Conservation (phyloP, 1,140 invertebrate species). For the Orius laevigatus region DNA sequence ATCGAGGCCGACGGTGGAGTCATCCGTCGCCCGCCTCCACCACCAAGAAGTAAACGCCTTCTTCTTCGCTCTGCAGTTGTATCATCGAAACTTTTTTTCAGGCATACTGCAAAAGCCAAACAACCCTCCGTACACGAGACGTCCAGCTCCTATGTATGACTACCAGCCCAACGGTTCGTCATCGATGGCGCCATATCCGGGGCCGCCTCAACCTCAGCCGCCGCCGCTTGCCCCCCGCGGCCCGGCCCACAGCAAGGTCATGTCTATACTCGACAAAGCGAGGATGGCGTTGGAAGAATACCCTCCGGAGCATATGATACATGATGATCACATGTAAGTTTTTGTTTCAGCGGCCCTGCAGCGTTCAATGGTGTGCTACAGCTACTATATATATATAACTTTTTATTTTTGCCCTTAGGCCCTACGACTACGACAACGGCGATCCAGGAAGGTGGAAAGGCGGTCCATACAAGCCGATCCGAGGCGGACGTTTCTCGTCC, state of each 20-base stretch:
- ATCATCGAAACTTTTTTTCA: neutral
- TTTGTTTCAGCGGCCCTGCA: no score
- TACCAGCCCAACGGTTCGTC: constrained; percentile 3
- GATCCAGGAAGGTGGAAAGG: no score
- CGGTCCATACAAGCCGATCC: no score
- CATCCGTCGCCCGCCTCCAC: constrained; percentile 20
- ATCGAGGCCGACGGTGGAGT: constrained; percentile 34
- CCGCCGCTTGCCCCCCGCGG: constrained; percentile 27
- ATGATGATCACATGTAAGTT: no score
- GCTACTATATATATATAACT: no score
- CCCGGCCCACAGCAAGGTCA: constrained; percentile 33
- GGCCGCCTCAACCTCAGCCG: constrained; percentile 27
- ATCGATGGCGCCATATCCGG: constrained; percentile 13
- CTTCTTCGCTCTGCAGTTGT: neutral
- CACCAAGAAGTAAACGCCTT: neutral
- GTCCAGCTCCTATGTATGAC: constrained; percentile 23
- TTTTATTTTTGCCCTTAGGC: no score
- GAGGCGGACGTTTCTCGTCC: no score
- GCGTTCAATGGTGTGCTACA: no score
- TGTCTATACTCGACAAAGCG: constrained; percentile 65
- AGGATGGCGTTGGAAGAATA: constrained; percentile 53
- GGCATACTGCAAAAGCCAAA: neutral
- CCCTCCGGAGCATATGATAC: no score
- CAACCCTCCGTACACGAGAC: constrained; percentile 25
- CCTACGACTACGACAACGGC: no score